These are phyloP conservation scores for Galemys pyrenaicus DNA, from an alignment of 2,113 vertebrate species.

Conservation along the genomic window DNA sequence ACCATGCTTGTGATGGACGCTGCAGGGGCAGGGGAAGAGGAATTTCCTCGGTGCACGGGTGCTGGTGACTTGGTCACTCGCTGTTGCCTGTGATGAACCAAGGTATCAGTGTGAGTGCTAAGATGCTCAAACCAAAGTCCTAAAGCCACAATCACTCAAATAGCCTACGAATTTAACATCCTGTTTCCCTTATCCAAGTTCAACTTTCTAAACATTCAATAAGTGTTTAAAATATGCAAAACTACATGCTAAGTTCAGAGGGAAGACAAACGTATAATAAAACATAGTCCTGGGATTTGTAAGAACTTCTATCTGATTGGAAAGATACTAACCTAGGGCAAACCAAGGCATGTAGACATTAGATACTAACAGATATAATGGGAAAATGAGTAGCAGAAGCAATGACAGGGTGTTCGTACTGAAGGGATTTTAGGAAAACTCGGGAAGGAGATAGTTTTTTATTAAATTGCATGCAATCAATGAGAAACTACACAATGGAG, in stretches of 20 bases:
- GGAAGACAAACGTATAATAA: not conserved
- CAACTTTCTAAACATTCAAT: not conserved
- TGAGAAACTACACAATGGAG: not conserved
- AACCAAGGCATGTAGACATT: not conserved
- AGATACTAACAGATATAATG: not conserved
- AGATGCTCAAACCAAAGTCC: not conserved
- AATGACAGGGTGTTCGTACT: not conserved
- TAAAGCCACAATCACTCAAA: not conserved
- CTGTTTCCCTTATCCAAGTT: not conserved
- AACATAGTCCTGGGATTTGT: not conserved
- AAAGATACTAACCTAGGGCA: not conserved
- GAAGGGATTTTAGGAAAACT: not conserved
- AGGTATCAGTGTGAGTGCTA: not conserved
- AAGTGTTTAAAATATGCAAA: not conserved
- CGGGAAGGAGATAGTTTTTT: not conserved
- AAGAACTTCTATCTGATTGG: not conserved
- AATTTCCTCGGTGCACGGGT: conserved; percentile 89
- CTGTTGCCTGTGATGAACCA: conserved; percentile 86
- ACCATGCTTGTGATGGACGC: conserved; percentile 97
- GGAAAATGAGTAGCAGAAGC: not conserved
- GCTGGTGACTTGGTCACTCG: conserved; percentile 92
- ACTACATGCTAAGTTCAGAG: not conserved
- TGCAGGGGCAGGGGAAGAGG: conserved; percentile 90
- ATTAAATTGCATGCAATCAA: not conserved
- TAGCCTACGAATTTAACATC: not conserved